Conservation (phyloP, 2,888 invertebrate genomes). For the Athetis lepigone region DNA sequence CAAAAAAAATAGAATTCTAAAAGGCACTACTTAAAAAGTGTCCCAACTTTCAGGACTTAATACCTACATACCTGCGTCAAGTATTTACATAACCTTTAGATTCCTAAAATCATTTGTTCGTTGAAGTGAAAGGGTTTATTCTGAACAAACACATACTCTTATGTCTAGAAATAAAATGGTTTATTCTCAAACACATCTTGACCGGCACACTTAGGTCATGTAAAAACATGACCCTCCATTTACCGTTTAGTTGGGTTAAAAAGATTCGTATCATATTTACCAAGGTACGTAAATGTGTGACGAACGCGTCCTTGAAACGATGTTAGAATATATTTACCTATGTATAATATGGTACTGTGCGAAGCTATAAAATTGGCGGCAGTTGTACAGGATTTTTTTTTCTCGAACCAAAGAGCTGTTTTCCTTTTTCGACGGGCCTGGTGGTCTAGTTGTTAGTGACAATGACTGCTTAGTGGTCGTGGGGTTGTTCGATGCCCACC, state of each 20-base stretch:
- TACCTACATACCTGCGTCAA: conserved; percentile 11
- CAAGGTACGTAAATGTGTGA: conserved; percentile 12
- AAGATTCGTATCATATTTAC: conserved; percentile 26
- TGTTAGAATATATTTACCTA: conserved; percentile 42
- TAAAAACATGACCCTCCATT: conserved; percentile 22
- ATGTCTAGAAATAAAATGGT: conserved; percentile 32
- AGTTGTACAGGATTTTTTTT: not conserved
- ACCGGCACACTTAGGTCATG: conserved; percentile 21
- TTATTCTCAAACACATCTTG: conserved; percentile 22
- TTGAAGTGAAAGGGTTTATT: conserved; percentile 22
- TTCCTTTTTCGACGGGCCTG: too few relatives aligned
- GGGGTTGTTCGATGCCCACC: too few relatives aligned
- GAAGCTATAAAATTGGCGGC: conserved; percentile 27
- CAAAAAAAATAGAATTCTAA: conserved; percentile 1
- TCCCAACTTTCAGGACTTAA: not conserved
- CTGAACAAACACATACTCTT: conserved; percentile 22
- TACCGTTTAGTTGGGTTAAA: conserved; percentile 11
- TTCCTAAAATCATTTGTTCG: conserved; percentile 20
- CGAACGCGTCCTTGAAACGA: conserved; percentile 30
- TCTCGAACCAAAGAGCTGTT: too few relatives aligned
- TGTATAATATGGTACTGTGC: conserved; percentile 17
- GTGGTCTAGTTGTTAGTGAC: too few relatives aligned
- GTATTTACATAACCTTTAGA: conserved; percentile 24
- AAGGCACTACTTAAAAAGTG: conserved; percentile 3
- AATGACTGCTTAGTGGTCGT: too few relatives aligned